These are phyloP conservation scores for Bombycilla garrulus DNA, from an alignment of 2,113 vertebrate species.

Conservation along the genomic window DNA sequence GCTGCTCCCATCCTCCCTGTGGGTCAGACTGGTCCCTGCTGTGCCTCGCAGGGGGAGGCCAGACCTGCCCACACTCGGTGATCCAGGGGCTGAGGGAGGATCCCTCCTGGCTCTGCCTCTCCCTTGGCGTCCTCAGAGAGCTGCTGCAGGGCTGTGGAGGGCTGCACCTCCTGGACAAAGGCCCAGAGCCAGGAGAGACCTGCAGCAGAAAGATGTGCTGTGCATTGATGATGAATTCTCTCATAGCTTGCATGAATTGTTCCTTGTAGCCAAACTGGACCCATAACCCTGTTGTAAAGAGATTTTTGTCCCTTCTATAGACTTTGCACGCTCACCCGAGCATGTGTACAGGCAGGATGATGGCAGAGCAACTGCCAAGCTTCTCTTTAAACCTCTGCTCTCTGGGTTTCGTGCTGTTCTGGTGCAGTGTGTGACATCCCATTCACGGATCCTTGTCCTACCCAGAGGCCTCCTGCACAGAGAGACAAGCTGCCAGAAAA, in stretches of 20 bases:
- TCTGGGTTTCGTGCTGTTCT: neutral
- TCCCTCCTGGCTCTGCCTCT: neutral
- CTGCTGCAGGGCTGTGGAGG: neutral
- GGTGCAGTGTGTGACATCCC: neutral
- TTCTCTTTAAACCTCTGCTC: neutral
- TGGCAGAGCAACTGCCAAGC: neutral
- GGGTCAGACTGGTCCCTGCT: neutral
- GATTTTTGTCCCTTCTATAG: neutral
- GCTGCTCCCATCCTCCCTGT: neutral
- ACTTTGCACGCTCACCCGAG: neutral
- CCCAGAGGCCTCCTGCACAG: neutral
- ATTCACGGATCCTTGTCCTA: neutral
- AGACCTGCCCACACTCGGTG: neutral
- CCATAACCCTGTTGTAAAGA: neutral
- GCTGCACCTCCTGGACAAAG: neutral
- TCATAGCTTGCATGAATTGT: neutral
- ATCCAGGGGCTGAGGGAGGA: neutral
- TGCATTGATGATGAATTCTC: neutral
- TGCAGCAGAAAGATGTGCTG: neutral
- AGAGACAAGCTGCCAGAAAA: constrained; percentile 3
- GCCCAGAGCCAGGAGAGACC: neutral
- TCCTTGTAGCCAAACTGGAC: neutral
- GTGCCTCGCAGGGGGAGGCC: neutral
- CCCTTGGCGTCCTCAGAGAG: neutral
- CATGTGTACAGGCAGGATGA: neutral